Evolutionary conservation across 2,113 vertebrate species (phyloP).

Genomic region (Halcyon malimbica): DNA sequence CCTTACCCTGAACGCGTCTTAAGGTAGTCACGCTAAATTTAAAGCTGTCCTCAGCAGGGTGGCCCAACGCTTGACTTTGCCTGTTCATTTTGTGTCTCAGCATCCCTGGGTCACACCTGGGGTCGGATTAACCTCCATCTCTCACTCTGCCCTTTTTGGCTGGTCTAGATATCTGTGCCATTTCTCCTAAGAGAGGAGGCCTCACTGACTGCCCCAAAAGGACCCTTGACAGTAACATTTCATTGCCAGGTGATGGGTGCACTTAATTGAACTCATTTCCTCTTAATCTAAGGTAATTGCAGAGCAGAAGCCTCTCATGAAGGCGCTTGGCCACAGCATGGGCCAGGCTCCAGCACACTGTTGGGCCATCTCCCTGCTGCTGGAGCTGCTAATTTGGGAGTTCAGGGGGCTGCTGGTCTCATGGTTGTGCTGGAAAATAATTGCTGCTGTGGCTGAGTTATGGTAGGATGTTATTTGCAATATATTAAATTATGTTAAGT

Average conservation of each 20-base stretch:
- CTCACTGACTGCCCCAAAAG: neutral
- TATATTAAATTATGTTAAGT: neutral
- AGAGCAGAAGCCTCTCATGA: neutral
- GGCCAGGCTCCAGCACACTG: neutral
- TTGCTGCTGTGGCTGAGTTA: neutral
- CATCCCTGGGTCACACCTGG: neutral
- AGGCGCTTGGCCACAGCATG: fast-evolving
- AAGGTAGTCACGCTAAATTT: neutral
- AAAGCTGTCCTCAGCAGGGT: neutral
- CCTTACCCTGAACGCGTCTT: fast-evolving
- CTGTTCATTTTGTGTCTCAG: neutral
- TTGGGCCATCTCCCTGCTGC: neutral
- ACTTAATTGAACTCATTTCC: neutral
- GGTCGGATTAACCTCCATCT: neutral
- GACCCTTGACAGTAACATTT: neutral
- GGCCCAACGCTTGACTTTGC: fast-evolving
- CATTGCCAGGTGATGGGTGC: neutral
- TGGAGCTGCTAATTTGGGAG: neutral
- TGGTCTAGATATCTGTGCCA: neutral
- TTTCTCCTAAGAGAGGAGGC: neutral
- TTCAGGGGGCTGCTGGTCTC: neutral
- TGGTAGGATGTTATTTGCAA: neutral
- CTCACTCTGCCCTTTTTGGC: neutral
- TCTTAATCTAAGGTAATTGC: neutral
- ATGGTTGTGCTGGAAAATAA: neutral